A percentile compares a stretch with the other conserved stretches of the same genome.
phyloP scores from a whole-genome alignment of 2,113 vertebrate genomes.

The Xiphophorus hellerii region DNA sequence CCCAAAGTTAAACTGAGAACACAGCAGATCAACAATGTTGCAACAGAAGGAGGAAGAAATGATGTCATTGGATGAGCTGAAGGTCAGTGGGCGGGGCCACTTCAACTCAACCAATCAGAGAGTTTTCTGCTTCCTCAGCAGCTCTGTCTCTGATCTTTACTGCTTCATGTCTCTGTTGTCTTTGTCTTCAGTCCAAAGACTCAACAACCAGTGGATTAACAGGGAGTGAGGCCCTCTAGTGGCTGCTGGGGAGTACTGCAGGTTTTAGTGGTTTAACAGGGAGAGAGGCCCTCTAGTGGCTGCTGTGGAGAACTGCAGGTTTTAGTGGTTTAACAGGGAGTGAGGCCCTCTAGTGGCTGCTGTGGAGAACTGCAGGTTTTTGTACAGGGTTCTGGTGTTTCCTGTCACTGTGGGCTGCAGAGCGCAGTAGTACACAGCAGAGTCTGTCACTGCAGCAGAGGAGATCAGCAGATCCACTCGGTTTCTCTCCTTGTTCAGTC shows the following conservation, averaged over 20 bases:
- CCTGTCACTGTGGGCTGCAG: conserved; percentile 31
- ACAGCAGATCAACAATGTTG: neutral
- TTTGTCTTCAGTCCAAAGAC: conserved; percentile 4
- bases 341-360: neutral
- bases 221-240: neutral
- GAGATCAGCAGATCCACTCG: neutral
- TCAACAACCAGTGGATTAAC: neutral
- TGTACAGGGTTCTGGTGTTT: conserved; percentile 21
- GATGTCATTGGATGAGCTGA: neutral
- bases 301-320: conserved; percentile 4
- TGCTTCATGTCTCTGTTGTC: conserved; percentile 5
- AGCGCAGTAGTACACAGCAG: neutral
- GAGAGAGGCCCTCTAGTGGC: neutral
- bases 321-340: neutral
- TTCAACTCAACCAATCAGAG: conserved; percentile 4
- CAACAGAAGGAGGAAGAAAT: neutral
- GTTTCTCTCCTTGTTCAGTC: conserved; percentile 2
- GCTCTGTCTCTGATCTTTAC: neutral
- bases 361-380: conserved; percentile 8
- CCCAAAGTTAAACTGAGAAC: no score
- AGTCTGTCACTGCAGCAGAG: conserved; percentile 6
- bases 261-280: conserved; percentile 5
- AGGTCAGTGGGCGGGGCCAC: conserved; percentile 1
- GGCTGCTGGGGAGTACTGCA: neutral
- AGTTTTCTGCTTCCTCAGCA: neutral